Evolutionary conservation across 2,113 vertebrate genomes (phyloP), one percentile per base, ranked within the genome.

Genomic region (Oxyura jamaicensis): DNA sequence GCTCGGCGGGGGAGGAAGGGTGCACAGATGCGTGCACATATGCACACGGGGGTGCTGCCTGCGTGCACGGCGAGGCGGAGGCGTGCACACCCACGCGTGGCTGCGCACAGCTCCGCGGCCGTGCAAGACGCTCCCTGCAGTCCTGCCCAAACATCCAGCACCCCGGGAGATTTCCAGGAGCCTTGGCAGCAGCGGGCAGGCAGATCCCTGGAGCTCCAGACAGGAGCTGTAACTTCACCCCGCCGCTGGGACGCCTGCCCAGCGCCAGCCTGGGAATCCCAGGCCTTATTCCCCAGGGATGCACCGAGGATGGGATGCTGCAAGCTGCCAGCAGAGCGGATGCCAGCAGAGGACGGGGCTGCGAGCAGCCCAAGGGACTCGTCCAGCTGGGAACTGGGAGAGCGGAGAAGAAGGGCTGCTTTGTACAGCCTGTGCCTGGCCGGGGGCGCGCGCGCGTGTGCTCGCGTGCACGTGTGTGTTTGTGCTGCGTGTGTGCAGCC

Each of bases 1-100:
- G 36, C 48, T 91, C 81, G 78, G 80, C 5, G 16, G 83, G 60
- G 91, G 82, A 93, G 60, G 59, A 63, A 83, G 10, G 8, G 48
- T 58, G 73, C 80, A 75, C 90, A 93, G 92, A 96, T 86, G 87
- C 50, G 31, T 68, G 93, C 67, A 72, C 90, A 92, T 90, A 94
- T 81, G 91, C 68, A 39, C 60, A 59, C 20, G 80, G 89, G 87
- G 86, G 87, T 92, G 92, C 76, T 74, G 67, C 59, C 74, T 90
- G 78, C 10, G 0, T 41, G 42, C 56, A 82, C 0, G 0, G 35
- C 2, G 0, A 42, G 67, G 66, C 18, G 86, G 89, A 94, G 92
- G 88, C 21, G 0, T 52, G 35, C 35, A 83, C 87, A 39, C 85
- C 90, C 80, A 88, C 65, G 15, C 3, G 0, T 73, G 78, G 53